Conservation (phyloP, 2,888 invertebrate genomes). For the Argynnis bischoffii region DNA sequence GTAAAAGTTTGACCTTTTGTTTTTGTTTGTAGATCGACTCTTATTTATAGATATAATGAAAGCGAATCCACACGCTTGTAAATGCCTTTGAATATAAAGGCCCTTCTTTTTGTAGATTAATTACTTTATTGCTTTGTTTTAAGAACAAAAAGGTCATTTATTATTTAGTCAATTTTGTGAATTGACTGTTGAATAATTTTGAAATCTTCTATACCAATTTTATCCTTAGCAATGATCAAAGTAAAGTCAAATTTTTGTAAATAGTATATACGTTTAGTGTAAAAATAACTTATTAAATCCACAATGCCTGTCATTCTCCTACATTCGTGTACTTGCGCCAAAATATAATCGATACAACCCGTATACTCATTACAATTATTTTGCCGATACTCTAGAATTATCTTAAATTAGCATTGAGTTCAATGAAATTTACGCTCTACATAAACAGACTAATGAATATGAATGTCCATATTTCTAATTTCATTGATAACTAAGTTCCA, state of each 20-base stretch:
- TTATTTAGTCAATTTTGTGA: background rate
- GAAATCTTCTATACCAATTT: too few relatives aligned
- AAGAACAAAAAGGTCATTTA: background rate
- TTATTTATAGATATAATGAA: constrained; percentile 33
- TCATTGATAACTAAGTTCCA: too few relatives aligned
- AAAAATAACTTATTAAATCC: too few relatives aligned
- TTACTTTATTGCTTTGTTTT: constrained; percentile 1
- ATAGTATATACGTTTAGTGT: background rate
- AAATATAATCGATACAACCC: constrained; percentile 5
- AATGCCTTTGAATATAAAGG: constrained; percentile 18
- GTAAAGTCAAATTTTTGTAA: too few relatives aligned
- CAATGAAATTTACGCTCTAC: too few relatives aligned
- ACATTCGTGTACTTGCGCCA: background rate
- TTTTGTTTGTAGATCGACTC: constrained; percentile 33
- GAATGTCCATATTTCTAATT: too few relatives aligned
- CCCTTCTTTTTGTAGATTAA: constrained; percentile 8
- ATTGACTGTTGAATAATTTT: too few relatives aligned
- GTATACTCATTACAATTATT: background rate
- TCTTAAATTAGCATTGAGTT: too few relatives aligned
- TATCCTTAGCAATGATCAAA: too few relatives aligned
- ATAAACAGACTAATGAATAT: too few relatives aligned
- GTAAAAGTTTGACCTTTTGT: constrained; percentile 40
- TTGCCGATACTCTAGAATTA: too few relatives aligned
- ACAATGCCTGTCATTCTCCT: constrained; percentile 1
- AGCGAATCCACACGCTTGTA: constrained; percentile 26